Evolutionary conservation across 2,888 invertebrate species (phyloP).

Genomic region (Gortyna flavago): DNA sequence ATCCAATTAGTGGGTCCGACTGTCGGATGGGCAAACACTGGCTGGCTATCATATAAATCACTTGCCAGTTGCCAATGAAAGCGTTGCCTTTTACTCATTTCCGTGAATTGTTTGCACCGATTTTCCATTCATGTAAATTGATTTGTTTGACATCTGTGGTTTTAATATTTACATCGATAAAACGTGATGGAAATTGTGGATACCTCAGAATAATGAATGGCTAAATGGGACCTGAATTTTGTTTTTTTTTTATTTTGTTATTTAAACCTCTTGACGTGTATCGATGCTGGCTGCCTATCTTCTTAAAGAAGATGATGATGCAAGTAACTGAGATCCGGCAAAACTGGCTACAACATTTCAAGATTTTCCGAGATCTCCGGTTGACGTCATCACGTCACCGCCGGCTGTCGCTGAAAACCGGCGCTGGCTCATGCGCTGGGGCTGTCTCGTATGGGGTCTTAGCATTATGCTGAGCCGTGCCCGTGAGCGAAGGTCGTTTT

Average conservation of each 20-base stretch:
- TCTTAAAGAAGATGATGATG: no score
- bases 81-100: constrained; percentile 46
- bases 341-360: background rate
- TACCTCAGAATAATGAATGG: background rate
- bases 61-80: constrained; percentile 48
- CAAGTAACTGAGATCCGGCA: background rate
- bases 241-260: no score
- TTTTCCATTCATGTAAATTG: constrained; percentile 56
- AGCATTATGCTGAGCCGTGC: no score
- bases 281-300: no score
- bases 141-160: constrained; percentile 41
- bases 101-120: constrained; percentile 44
- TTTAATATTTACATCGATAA: constrained; percentile 14
- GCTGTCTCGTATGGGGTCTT: no score
- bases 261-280: no score
- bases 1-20: constrained; percentile 58
- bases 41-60: constrained; percentile 30
- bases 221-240: background rate
- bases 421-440: no score
- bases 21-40: constrained; percentile 37
- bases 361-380: background rate
- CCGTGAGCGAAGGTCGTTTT: no score
- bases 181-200: background rate
- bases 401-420: no score
- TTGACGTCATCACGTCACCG: no score